Evolutionary conservation across 1,140 invertebrate species (phyloP), one percentile per base, ranked within the genome.

Genomic region (Archivesica marissinica): DNA sequence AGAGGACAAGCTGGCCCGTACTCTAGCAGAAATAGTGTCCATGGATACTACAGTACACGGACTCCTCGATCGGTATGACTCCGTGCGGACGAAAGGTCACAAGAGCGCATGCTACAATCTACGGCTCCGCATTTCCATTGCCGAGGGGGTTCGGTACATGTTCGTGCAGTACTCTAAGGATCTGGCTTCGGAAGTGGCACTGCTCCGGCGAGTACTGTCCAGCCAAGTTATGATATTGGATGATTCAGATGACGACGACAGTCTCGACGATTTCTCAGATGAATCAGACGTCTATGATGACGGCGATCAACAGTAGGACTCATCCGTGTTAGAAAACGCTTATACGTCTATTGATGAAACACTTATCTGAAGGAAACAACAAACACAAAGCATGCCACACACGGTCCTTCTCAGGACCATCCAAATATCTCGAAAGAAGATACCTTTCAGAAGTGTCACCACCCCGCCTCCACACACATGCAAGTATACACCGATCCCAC

Each of bases 331-430:
- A 2, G 17, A 1, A 50, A 25, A 50, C 33, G 68, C 30, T 44
- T 41, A 50, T 15, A 30, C 20, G 28, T 6, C 50, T 15, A 9
- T 72, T 0, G 41, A 44, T 0, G 68, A 50, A 25, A 44, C 25
- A 30, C 41, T 44, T 47, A 28, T 28, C 4, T 28, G 44, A 50
- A 23, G 44, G 17, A 1, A 38, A 17, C 30, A 35, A 1, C 9
- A 70, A 28, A 7, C 44, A 2, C 20, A 25, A 47, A 25, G 20
- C 39, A 70, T 70, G 0, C 7, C 50, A 72, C 44, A 72, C 50
- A 72, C 3, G 68, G 68, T 72, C 68, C 68, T 72, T 72, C 50
- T 72, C 41, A 72, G 68, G 68, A 72, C 68, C 68, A 72, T 15
- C 38, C 30, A 64, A 4, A 25, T 50, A 30, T 72, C n/a, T 20